Conservation (phyloP, 2,113 vertebrate genomes). For the Thermophis baileyi region DNA sequence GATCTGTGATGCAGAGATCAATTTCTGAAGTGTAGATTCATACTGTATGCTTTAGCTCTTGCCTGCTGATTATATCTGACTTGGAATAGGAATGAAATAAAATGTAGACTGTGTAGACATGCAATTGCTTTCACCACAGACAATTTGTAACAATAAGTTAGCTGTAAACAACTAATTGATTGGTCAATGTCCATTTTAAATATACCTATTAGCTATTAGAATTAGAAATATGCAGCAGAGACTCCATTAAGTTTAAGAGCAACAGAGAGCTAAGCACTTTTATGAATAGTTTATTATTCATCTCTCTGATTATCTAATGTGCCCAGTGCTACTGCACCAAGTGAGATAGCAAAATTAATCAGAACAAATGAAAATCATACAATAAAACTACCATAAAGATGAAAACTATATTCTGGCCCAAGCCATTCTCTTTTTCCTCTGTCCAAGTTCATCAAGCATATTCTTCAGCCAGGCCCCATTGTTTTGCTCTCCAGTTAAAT, state of each 20-base stretch:
- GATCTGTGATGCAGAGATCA: background rate
- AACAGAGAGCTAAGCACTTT: background rate
- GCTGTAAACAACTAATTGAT: background rate
- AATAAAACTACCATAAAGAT: background rate
- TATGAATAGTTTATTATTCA: background rate
- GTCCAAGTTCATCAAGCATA: background rate
- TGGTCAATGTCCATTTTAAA: background rate
- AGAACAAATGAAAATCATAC: background rate
- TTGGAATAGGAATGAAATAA: background rate
- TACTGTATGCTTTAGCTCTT: background rate
- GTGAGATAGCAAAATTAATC: background rate
- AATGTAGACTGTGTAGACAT: background rate
- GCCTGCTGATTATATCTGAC: background rate
- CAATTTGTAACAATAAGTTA: conserved; percentile 24
- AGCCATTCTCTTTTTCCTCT: background rate
- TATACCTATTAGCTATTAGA: background rate
- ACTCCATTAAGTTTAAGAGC: background rate
- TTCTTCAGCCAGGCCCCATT: background rate
- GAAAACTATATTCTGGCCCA: background rate
- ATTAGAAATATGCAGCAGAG: background rate
- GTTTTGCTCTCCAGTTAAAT: background rate
- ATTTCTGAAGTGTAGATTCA: background rate
- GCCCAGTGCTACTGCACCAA: background rate
- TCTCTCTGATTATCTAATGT: background rate
- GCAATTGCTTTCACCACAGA: background rate